These are phyloP conservation scores for Tinea trinotella DNA, from an alignment of 2,888 invertebrate genomes.

Conservation along the genomic window DNA sequence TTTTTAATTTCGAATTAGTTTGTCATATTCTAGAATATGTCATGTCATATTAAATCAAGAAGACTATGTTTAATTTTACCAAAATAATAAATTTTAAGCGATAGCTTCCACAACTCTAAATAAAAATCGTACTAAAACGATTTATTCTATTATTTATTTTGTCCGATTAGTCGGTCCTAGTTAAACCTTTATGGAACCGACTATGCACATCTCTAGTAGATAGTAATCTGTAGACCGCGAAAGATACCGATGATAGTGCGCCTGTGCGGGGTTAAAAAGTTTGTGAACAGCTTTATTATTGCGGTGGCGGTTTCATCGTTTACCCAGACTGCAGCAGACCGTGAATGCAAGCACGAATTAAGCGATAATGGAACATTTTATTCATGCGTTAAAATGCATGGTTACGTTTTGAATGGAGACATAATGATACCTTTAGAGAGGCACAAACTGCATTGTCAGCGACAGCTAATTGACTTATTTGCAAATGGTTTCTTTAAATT, in stretches of 20 bases:
- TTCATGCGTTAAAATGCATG: constrained; percentile 45
- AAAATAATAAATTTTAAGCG: too few species aligned
- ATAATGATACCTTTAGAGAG: constrained; percentile 43
- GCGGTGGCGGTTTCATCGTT: constrained; percentile 64
- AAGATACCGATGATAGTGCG: constrained; percentile 5
- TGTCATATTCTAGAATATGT: too few species aligned
- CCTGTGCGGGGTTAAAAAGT: constrained; percentile 16
- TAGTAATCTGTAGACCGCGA: constrained; percentile 12
- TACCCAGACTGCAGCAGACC: constrained; percentile 58
- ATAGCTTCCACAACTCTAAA: too few species aligned
- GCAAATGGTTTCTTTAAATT: constrained; percentile 43
- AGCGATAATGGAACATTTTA: constrained; percentile 52
- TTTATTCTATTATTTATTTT: too few species aligned
- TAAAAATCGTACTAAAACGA: too few species aligned
- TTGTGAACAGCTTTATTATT: constrained; percentile 44
- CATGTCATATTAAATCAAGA: too few species aligned
- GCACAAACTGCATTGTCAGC: constrained; percentile 38
- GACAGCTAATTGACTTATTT: constrained; percentile 48
- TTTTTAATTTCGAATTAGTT: too few species aligned
- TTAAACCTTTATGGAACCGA: not conserved
- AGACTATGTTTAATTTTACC: too few species aligned
- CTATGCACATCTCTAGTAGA: not conserved
- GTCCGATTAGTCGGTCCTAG: too few species aligned
- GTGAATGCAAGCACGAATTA: constrained; percentile 66
- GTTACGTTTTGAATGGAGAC: constrained; percentile 54